Evolutionary conservation across 2,888 invertebrate species (phyloP), one percentile per base, ranked within the genome.

Genomic region (Eucera pruinosa): DNA sequence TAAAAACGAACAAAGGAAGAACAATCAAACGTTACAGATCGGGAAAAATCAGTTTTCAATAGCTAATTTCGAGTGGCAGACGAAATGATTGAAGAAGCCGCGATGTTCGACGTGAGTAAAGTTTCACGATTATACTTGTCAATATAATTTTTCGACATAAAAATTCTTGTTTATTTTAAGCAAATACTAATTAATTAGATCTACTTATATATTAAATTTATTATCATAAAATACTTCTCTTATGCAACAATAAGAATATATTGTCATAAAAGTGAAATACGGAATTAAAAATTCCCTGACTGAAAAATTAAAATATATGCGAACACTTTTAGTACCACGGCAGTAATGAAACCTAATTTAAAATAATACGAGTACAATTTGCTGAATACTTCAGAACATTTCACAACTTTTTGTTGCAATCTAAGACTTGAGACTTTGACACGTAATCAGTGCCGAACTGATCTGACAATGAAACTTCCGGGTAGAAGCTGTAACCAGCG

Each of bases 71-170:
- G 13, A 39, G n/a, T 23, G 11, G 11, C 18, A 20, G 23, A 4
- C 43, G 60, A 41, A 2, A 91, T 91, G 91, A 90, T 92, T 74
- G 91, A 90, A 18, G 91, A 92, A 81, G 82, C 89, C 57, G 80
- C 84, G 54, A 87, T 87, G 70, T 90, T 91, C 73, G 89, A 91
- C 68, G 92, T 92, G 85, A 92, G 92, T 92, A 88, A 65, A 66
- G 64, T 5, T 13, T 23, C n/a, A n/a, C n/a, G 0, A 9, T n/a
- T 13, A 23, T 15, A 7, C 9, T 20, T 41, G 0, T 0, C 1
- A 0, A 41, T 0, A n/a, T n/a, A n/a, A n/a, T n/a, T n/a, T n/a
- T n/a, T n/a, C n/a, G n/a, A n/a, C n/a, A n/a, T n/a, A 1, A 41
- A 41, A 41, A n/a, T 41, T 41, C 15, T 30, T 30, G 6, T 30